Base-by-base conservation (phyloP, 2,888 invertebrate genomes). In the Caenorhabditis drosophilae region DNA sequence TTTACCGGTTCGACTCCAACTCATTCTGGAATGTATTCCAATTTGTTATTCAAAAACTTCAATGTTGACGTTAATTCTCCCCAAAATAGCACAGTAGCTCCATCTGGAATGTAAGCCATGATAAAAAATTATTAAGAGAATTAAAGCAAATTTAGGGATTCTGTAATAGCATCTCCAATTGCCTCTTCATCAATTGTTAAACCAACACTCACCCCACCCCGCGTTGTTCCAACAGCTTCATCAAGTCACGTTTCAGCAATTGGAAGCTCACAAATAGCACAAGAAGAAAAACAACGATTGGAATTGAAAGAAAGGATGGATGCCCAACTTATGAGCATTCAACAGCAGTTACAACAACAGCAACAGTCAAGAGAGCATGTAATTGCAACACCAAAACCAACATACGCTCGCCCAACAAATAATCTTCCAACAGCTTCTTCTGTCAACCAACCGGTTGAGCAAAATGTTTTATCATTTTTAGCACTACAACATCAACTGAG, bases 331-430 rank as follows among this genome's bases (percentile, higher is more conserved):
- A 18, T 40, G 16, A 7, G 20, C 20, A 7, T 18, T 4, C 40
- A 40, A 40, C n/a, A 40, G 20, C 40, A 40, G 31, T 31, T 31
- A 12, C 31, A 36, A 36, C 36, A 36, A 15, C 36, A 36, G 16
- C 4, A 36, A 11, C 40, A 18, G 11, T 22, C 18, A 22, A 18
- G 16, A 20, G 20, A 40, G 18, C 40, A 40, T 18, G 11, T 4
- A 40, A 40, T 18, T 9, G 7, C 36, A 40, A 7, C 15, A 18
- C 20, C 40, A 40, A 11, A 18, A 40, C 20, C 40, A 40, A 18
- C 40, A 36, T 4, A 16, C 36, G 15, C 36, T 36, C 4, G n/a
- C 15, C 4, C 36, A 36, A 36, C 36, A 36, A 16, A 15, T n/a
- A 36, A 15, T n/a, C 4, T 4, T 3, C 4, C 36, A 7, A 16